These are phyloP conservation scores for Brachionus asplanchnoidis DNA, from an alignment of 1,140 invertebrate species.

Conservation along the genomic window DNA sequence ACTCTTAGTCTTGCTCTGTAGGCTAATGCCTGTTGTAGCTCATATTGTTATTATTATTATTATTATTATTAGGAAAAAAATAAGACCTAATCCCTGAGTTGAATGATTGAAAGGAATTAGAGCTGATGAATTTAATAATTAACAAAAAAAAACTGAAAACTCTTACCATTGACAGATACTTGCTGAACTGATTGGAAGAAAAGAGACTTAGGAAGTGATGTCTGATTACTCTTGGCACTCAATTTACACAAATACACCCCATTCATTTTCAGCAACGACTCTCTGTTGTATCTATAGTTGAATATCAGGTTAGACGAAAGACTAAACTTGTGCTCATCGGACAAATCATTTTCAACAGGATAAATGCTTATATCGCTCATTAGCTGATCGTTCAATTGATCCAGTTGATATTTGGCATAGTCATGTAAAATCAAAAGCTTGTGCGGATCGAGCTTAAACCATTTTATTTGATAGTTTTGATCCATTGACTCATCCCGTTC, in stretches of 20 bases:
- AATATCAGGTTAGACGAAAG: background rate
- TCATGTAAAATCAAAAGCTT: background rate
- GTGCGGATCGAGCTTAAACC: conserved; percentile 1
- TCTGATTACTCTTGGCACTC: background rate
- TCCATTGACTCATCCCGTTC: background rate
- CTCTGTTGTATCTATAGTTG: background rate
- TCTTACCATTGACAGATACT: conserved; percentile 7
- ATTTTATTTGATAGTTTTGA: conserved; percentile 2
- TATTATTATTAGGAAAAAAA: too few species aligned
- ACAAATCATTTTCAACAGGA: background rate
- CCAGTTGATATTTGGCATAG: background rate
- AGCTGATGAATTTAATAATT: background rate
- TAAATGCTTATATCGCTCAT: conserved; percentile 16
- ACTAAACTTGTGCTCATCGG: background rate
- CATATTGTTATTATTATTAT: too few species aligned
- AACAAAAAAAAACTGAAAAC: background rate
- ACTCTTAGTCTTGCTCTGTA: too few species aligned
- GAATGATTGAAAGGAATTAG: too few species aligned
- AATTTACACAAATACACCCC: conserved; percentile 35
- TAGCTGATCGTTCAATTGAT: background rate
- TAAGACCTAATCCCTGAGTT: too few species aligned
- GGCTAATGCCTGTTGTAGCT: too few species aligned
- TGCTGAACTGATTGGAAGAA: conserved; percentile 15
- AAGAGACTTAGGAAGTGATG: background rate
- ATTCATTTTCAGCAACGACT: background rate